A percentile compares a stretch with the other conserved stretches of the same genome.
Evolutionary conservation across 2,113 vertebrate species (phyloP).

Genomic region (Dromaius novaehollandiae): DNA sequence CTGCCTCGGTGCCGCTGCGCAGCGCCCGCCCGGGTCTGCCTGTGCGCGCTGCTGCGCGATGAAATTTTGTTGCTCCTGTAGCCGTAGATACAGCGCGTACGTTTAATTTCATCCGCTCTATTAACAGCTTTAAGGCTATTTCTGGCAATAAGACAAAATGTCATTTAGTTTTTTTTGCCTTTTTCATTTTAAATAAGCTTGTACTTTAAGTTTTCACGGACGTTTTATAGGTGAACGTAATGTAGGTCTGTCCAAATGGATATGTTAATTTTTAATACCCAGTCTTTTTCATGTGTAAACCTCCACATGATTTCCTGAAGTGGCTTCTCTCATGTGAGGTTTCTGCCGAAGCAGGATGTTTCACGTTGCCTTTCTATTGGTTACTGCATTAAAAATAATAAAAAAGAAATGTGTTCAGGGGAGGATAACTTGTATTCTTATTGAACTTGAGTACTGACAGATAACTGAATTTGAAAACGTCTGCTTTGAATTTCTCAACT

Average conservation of each 20-base stretch:
- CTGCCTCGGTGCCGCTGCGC: fast-evolving
- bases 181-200: background rate
- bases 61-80: background rate
- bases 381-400: background rate
- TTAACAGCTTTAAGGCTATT: background rate
- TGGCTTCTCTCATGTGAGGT: background rate
- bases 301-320: background rate
- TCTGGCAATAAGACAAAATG: background rate
- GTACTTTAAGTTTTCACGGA: background rate
- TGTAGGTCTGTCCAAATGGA: background rate
- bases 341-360: background rate
- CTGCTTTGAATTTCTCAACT: background rate
- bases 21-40: background rate
- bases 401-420: background rate
- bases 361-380: background rate
- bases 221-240: background rate
- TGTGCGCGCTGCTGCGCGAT: fast-evolving
- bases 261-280: background rate
- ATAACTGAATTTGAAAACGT: background rate
- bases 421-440: background rate
- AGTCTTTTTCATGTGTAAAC: background rate
- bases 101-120: fast-evolving
- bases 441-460: background rate
- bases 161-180: background rate
- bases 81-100: background rate